Conservation (phyloP, 1,140 invertebrate species). For the Cotesia typhae region DNA sequence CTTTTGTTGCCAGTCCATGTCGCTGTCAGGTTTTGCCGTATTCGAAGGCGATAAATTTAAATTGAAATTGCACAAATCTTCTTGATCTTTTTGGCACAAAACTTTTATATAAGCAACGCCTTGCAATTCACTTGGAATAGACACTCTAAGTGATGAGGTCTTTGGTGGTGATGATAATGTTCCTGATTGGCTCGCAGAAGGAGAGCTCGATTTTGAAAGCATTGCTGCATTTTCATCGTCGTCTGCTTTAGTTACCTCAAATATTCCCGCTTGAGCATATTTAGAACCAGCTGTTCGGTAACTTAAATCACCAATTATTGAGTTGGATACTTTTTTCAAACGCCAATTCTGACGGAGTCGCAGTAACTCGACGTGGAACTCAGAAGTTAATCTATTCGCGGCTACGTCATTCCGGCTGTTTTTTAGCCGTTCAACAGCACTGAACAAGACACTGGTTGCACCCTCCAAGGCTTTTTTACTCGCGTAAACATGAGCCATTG, state of each 20-base stretch:
- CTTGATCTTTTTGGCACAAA: constrained; percentile 90
- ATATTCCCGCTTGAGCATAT: constrained; percentile 91
- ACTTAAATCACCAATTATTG: constrained; percentile 95
- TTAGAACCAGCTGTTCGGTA: constrained; percentile 93
- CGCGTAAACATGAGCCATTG: constrained; percentile 89
- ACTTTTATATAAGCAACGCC: constrained; percentile 96
- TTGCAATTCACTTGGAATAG: constrained; percentile 91
- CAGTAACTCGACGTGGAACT: constrained; percentile 93
- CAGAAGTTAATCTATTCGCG: constrained; percentile 77
- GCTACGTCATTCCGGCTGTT: constrained; percentile 81
- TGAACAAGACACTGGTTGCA: constrained; percentile 82
- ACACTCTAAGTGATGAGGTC: constrained; percentile 85
- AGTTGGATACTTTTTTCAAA: constrained; percentile 93
- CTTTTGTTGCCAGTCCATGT: constrained; percentile 93
- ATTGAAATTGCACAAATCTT: constrained; percentile 81
- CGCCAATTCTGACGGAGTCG: constrained; percentile 93
- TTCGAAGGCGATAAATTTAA: constrained; percentile 78
- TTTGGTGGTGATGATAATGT: constrained; percentile 59
- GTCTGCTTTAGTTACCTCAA: constrained; percentile 95
- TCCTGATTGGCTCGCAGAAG: neutral
- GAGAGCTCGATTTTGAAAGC: neutral
- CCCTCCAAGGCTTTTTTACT: constrained; percentile 90
- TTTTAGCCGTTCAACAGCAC: constrained; percentile 86
- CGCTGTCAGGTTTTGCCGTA: constrained; percentile 73
- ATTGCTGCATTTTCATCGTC: constrained; percentile 71